Evolutionary conservation across 2,113 vertebrate genomes (phyloP).

Genomic region (Verasper variegatus): DNA sequence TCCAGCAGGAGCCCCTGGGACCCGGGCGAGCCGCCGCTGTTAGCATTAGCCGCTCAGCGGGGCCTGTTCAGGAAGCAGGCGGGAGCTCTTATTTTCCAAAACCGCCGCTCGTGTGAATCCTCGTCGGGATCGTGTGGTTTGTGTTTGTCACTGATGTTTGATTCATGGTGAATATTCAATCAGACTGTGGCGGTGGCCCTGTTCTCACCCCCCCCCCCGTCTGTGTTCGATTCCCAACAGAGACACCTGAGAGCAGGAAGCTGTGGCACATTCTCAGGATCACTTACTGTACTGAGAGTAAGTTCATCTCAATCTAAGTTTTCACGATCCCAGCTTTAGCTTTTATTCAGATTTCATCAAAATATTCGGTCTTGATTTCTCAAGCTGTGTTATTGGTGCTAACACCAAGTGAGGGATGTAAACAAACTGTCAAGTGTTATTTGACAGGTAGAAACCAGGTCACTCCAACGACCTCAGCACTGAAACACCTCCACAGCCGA

Average conservation of each 20-base stretch:
- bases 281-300: constrained; percentile 32
- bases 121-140: too few relatives aligned
- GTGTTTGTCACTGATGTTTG: not conserved
- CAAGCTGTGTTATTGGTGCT: not conserved
- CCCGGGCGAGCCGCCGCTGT: not conserved
- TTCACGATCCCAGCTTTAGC: too few relatives aligned
- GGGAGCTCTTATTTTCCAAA: constrained; percentile 82
- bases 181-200: not conserved
- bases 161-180: accelerated
- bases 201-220: not conserved
- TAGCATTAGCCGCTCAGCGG: constrained; percentile 62
- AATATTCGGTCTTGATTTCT: too few relatives aligned
- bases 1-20: not conserved
- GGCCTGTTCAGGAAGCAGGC: constrained; percentile 72
- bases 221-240: not conserved
- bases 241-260: constrained; percentile 13
- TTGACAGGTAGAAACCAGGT: too few relatives aligned
- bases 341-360: too few relatives aligned
- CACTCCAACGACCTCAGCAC: too few relatives aligned
- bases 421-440: too few relatives aligned
- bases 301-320: constrained; percentile 10
- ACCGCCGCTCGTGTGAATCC: constrained; percentile 18
- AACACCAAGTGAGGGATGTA: too few relatives aligned
- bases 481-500: too few relatives aligned
- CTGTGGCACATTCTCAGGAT: constrained; percentile 8